Percentiles rank a stretch among this genome's conserved stretches.
These are phyloP conservation scores for Sturnus vulgaris DNA, from an alignment of 2,113 vertebrate species.

Conservation along the genomic window DNA sequence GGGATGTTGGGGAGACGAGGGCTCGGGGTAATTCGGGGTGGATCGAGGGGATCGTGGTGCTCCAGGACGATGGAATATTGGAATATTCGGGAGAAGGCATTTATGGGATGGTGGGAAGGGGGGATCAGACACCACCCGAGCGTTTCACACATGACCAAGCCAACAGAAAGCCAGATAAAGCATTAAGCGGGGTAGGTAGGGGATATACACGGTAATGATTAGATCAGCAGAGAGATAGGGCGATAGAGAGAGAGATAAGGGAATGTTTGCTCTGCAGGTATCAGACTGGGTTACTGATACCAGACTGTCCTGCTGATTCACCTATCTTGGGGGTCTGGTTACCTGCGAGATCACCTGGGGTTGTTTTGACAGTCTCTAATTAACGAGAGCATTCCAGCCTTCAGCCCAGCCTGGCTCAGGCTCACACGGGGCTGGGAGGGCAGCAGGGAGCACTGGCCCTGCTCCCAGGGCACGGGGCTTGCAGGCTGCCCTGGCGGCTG, in stretches of 20 bases:
- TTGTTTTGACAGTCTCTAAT: slow-evolving; percentile 54
- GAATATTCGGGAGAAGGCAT: not conserved
- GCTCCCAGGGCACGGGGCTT: not conserved
- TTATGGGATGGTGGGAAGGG: not conserved
- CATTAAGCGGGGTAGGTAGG: not conserved
- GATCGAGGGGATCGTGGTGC: not conserved
- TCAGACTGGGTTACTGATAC: not conserved
- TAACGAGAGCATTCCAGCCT: slow-evolving; percentile 4
- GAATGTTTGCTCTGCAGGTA: slow-evolving; percentile 17
- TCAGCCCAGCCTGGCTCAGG: not conserved
- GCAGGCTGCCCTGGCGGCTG: fast-evolving
- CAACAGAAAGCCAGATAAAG: slow-evolving; percentile 17
- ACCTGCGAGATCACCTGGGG: slow-evolving; percentile 22
- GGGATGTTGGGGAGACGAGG: not conserved
- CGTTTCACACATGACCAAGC: slow-evolving; percentile 13
- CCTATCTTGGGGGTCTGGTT: slow-evolving; percentile 34
- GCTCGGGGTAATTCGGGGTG: not conserved
- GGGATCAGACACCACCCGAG: not conserved
- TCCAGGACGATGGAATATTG: not conserved
- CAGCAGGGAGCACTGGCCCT: not conserved
- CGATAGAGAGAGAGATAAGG: not conserved
- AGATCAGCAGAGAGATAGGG: slow-evolving; percentile 28
- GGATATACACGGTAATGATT: not conserved
- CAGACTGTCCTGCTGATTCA: not conserved
- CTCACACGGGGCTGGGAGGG: not conserved